Conservation (phyloP, 1,140 invertebrate species). For the Colletes gigas region DNA sequence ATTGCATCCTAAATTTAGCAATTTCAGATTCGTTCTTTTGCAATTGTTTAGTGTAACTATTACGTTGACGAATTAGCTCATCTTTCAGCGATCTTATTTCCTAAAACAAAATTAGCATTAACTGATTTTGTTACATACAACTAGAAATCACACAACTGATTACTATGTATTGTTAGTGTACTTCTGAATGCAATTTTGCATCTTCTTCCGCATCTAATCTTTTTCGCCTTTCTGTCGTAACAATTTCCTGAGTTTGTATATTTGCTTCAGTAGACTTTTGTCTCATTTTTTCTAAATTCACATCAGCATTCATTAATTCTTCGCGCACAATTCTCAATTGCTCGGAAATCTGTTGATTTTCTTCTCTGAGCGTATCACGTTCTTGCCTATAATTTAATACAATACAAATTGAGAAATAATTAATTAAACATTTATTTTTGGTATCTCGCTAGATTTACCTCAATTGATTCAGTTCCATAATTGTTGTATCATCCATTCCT, state of each 20-base stretch:
- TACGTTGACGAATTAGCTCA: slow-evolving; percentile 82
- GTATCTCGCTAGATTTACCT: slow-evolving; percentile 68
- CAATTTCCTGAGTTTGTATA: slow-evolving; percentile 81
- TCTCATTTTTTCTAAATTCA: slow-evolving; percentile 78
- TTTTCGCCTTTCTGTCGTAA: slow-evolving; percentile 82
- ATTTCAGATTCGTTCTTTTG: slow-evolving; percentile 85
- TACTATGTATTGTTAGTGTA: slow-evolving; percentile 57
- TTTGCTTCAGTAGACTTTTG: slow-evolving; percentile 72
- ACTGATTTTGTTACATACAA: slow-evolving; percentile 1
- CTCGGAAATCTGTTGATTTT: slow-evolving; percentile 82
- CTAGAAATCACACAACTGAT: slow-evolving; percentile 9
- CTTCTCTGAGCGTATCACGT: slow-evolving; percentile 83
- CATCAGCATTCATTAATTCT: slow-evolving; percentile 81
- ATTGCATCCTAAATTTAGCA: slow-evolving; percentile 83
- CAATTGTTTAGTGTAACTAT: slow-evolving; percentile 80
- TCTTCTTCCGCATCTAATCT: slow-evolving; percentile 84
- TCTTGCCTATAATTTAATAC: slow-evolving; percentile 80
- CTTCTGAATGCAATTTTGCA: slow-evolving; percentile 80
- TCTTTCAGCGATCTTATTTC: slow-evolving; percentile 84
- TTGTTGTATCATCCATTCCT: slow-evolving; percentile 74
- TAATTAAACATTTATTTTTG: slow-evolving; percentile 5
- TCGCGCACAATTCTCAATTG: slow-evolving; percentile 81
- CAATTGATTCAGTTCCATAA: slow-evolving; percentile 80
- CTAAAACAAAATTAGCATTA: slow-evolving; percentile 72
- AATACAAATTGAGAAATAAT: not conserved